Conservation (phyloP, 2,888 invertebrate species). For the Cryptophagus acutangulus region DNA sequence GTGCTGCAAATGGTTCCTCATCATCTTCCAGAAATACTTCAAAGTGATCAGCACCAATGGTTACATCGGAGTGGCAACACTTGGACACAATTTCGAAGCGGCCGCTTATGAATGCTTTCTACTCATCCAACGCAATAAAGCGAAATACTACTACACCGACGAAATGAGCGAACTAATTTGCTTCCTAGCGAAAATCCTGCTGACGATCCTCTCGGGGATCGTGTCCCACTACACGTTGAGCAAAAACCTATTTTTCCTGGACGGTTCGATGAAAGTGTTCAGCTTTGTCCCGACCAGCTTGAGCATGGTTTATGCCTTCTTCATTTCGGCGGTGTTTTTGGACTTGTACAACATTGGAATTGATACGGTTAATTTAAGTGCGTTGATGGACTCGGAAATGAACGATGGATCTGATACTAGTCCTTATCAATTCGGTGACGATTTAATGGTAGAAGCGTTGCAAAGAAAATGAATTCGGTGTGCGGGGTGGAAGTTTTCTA, state of each 20-base stretch:
- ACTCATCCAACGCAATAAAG: background rate
- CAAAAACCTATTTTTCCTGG: background rate
- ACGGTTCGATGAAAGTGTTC: background rate
- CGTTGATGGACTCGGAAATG: no score
- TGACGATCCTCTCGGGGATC: background rate
- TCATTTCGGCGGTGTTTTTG: background rate
- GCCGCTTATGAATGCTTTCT: background rate
- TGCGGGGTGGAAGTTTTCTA: no score
- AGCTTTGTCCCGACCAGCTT: background rate
- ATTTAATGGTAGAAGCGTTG: no score
- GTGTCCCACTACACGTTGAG: background rate
- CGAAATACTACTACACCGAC: background rate
- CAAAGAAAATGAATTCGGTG: no score
- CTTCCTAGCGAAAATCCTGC: background rate
- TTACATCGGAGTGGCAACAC: background rate
- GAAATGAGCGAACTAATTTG: background rate
- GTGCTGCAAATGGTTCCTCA: no score
- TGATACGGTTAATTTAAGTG: no score
- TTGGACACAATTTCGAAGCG: background rate
- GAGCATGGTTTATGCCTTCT: background rate
- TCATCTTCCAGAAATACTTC: no score
- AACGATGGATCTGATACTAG: no score
- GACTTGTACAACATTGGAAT: background rate
- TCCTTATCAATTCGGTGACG: no score
- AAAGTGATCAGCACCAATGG: conserved; percentile 1